Base-by-base conservation (phyloP, 2,888 invertebrate species). In the Schizotus pectinicornis region DNA sequence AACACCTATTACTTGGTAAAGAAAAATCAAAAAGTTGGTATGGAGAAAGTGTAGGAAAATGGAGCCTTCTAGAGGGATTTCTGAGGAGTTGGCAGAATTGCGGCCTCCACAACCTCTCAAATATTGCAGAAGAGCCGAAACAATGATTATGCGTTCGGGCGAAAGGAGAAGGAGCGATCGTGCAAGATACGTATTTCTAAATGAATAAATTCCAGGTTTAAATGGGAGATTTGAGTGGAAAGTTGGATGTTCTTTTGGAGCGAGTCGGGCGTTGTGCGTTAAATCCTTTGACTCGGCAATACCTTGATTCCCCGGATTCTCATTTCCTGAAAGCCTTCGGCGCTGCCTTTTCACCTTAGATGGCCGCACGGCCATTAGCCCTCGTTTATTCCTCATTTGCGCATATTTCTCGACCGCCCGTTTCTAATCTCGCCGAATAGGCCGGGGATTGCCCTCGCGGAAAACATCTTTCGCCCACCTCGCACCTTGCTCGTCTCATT, bases 381-480 rank as follows among this genome's bases (percentile, higher is more conserved):
- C 69, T 67, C 70, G 66, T 70, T 70, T 70, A 70, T 69, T 69
- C 66, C 67, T 68, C 69, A 70, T 70, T 70, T 68, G 68, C 67
- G 66, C 65, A 67, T 69, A 70, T 70, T 69, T 69, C 67, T 63
- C 56, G 61, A 62, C 63, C 63, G 66, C 63, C 67, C 62, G 47
- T 48, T 62, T 66, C 61, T 68, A 67, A 67, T 69, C 70, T 67
- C 65, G 55, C 61, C 63, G 67, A 69, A 68, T 67, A 64, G 66
- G 62, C 62, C n/a, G n/a, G 11, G 62, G 60, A 63, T 65, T 64
- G 65, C 62, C 61, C 61, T 52, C 53, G 60, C 56, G 57, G 57
- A 64, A 51, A 60, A 41, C 56, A 50, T 53, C 48, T 47, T 47
- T 47, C 31, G 22, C 9, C 36, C 37, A 52, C 50, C 30, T 37